A percentile compares a stretch with the other conserved stretches of the same genome.
Evolutionary conservation across 2,888 invertebrate genomes (phyloP).

Genomic region (Biston betularia): DNA sequence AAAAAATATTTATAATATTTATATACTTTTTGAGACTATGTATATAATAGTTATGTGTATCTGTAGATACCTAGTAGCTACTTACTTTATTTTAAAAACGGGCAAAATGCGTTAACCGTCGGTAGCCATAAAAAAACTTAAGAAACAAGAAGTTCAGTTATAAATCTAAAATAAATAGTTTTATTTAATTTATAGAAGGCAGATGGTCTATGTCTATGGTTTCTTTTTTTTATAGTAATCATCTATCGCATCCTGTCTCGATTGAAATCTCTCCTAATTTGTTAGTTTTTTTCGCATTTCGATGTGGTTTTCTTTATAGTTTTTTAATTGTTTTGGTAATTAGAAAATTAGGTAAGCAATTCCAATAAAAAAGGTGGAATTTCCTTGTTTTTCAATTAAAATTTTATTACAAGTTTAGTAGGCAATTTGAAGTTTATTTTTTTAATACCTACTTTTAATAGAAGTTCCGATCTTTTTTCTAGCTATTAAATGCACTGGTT

Average conservation of each 20-base stretch:
- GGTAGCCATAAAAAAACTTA: too few relatives aligned
- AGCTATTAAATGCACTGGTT: too few relatives aligned
- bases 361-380: slow-evolving; percentile 14
- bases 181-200: neutral
- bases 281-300: slow-evolving; percentile 27
- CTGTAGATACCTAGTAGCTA: too few relatives aligned
- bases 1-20: too few relatives aligned
- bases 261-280: slow-evolving; percentile 24
- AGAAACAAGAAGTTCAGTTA: too few relatives aligned
- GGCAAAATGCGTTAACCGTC: too few relatives aligned
- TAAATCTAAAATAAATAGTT: neutral
- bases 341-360: slow-evolving; percentile 20
- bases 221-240: slow-evolving; percentile 1
- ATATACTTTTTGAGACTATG: too few relatives aligned
- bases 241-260: slow-evolving; percentile 18
- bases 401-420: neutral
- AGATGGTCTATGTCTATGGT: slow-evolving; percentile 12
- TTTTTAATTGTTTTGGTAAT: slow-evolving; percentile 29
- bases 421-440: slow-evolving; percentile 3
- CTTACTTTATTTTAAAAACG: too few relatives aligned
- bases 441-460: neutral
- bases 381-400: slow-evolving; percentile 7
- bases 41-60: too few relatives aligned
- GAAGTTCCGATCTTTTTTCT: neutral
- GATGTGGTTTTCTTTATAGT: slow-evolving; percentile 18